Evolutionary conservation across 1,140 invertebrate species (phyloP).

Genomic region (Drosophila orena): DNA sequence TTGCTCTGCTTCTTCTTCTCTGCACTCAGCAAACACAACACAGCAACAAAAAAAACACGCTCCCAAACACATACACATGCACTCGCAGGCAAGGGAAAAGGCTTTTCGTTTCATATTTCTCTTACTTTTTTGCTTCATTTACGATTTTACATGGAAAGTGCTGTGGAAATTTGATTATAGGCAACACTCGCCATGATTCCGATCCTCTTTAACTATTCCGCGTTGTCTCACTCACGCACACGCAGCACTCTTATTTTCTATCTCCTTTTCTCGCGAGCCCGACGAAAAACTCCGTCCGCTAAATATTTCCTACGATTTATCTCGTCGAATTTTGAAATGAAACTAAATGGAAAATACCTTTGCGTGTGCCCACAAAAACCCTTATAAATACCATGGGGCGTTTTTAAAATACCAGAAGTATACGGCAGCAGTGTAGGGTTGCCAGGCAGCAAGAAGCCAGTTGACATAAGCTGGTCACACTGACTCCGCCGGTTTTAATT

Average conservation of each 20-base stretch:
- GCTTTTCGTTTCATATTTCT: conserved; percentile 16
- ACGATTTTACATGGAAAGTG: conserved; percentile 18
- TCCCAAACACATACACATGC: conserved; percentile 18
- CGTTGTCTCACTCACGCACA: conserved; percentile 31
- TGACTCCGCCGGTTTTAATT: too few species aligned
- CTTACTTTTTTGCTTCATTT: conserved; percentile 56
- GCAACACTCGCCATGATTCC: conserved; percentile 67
- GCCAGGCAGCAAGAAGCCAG: too few species aligned
- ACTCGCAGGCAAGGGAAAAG: not conserved
- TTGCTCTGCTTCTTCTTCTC: conserved; percentile 14
- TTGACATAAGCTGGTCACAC: too few species aligned
- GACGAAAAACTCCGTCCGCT: conserved; percentile 6
- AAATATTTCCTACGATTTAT: conserved; percentile 1
- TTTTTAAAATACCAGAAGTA: too few species aligned
- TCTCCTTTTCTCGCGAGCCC: conserved; percentile 12
- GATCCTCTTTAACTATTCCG: conserved; percentile 27
- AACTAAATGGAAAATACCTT: not conserved
- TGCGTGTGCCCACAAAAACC: not conserved
- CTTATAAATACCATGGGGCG: too few species aligned
- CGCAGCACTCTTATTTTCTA: not conserved
- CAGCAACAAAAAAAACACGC: conserved; percentile 50
- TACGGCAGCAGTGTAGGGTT: too few species aligned
- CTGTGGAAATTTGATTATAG: conserved; percentile 42
- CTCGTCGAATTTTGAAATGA: conserved; percentile 4
- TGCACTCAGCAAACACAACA: conserved; percentile 34